Conservation (phyloP, 1,140 invertebrate species). For the Drosophila rufa region DNA sequence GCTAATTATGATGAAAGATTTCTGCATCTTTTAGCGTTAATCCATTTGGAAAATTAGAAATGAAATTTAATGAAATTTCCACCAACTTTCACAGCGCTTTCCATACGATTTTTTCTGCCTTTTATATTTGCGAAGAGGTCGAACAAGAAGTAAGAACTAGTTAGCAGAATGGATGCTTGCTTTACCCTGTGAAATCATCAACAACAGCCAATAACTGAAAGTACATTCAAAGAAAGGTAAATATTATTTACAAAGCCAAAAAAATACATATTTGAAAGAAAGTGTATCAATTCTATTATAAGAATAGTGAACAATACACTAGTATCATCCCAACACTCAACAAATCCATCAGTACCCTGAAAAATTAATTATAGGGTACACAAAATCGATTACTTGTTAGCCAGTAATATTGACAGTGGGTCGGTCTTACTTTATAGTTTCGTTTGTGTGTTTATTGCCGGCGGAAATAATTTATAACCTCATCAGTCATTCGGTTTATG, state of each 20-base stretch:
- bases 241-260: background rate
- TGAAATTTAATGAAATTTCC: slow-evolving; percentile 83
- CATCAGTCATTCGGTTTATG: slow-evolving; percentile 73
- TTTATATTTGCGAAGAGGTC: slow-evolving; percentile 22
- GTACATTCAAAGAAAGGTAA: no score
- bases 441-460: slow-evolving; percentile 6
- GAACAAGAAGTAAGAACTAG: slow-evolving; percentile 4
- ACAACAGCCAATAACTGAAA: fast-evolving
- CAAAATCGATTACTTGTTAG: slow-evolving; percentile 4
- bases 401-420: slow-evolving; percentile 15
- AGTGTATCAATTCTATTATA: no score
- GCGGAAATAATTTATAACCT: slow-evolving; percentile 54
- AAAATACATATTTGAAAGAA: no score
- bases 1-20: slow-evolving; percentile 84
- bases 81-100: slow-evolving; percentile 62
- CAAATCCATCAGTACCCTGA: background rate
- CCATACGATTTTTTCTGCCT: slow-evolving; percentile 43
- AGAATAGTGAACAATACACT: background rate
- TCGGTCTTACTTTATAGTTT: slow-evolving; percentile 17
- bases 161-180: background rate
- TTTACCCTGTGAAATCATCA: background rate
- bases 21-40: slow-evolving; percentile 82
- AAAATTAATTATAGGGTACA: background rate
- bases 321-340: background rate
- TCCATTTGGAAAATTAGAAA: slow-evolving; percentile 84